Evolutionary conservation across 2,113 vertebrate genomes (phyloP), one percentile per base, ranked within the genome.

Genomic region (Zosterops hypoxanthus): DNA sequence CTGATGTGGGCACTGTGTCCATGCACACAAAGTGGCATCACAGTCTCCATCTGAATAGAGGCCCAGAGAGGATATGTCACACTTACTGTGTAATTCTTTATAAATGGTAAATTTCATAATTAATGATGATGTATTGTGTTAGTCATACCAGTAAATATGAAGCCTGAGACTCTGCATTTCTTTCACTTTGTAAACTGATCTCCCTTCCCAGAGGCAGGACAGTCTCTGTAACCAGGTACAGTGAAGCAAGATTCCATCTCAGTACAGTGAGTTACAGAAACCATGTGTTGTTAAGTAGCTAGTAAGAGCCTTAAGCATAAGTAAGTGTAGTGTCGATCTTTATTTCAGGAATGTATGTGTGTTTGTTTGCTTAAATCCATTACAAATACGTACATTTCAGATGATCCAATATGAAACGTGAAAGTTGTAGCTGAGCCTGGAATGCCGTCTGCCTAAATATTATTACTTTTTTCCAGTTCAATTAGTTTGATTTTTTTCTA

Each of bases 401-500:
- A 64, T 97, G 84, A 90, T 93, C 57, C 82, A 63, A 34, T 91
- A 63, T 86, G 86, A 97, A 95, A 73, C 52, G 28, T 89, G 75
- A 24, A 75, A 72, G 50, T 92, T 60, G 73, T 82, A 86, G 79
- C 79, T 96, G 86, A 96, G 55, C 69, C 92, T 95, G 91, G 95
- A 97, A 95, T 95, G 39, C 44, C 26, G 14, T 73, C 82, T 94
- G 68, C 86, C 69, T 95, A 93, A 93, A 94, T 95, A 94, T 92
- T 47, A 72, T 78, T 78, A 31, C 9, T 50, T 82, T 96, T 78
- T 52, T 94, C 26, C 56, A 82, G n/a, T 96, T 96, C 26, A 52
- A 84, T 94, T 96, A 92, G 95, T 97, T 97, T 89, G 52, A 92
- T 96, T 97, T 96, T 96, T 82, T 82, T 96, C 82, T 96, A 44